Evolutionary conservation across 2,797 vertebrate genomes (phyloP).

Genomic region (Amniataba percoides): DNA sequence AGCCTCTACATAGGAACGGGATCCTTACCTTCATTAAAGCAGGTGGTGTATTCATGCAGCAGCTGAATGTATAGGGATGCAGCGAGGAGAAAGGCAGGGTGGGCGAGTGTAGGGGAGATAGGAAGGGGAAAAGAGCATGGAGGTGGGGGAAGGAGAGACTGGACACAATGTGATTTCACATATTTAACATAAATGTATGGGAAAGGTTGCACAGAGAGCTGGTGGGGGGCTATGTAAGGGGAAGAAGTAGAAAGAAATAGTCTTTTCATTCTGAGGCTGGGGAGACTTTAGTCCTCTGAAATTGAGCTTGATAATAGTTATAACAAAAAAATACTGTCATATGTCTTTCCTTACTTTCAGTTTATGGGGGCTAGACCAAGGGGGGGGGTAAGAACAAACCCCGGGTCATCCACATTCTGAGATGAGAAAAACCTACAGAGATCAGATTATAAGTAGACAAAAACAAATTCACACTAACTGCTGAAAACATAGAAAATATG

Average conservation of each 20-base stretch:
- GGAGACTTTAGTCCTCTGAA: conserved; percentile 56
- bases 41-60: conserved; percentile 86
- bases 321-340: conserved; percentile 86
- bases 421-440: conserved; percentile 59
- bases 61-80: conserved; percentile 77
- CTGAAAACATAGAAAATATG: not conserved
- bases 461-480: conserved; percentile 12
- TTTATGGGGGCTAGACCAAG: conserved; percentile 81
- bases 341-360: conserved; percentile 82
- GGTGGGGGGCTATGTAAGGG: conserved; percentile 18
- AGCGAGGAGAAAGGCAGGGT: conserved; percentile 66
- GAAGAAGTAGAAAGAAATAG: conserved; percentile 5
- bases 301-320: conserved; percentile 78
- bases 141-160: conserved; percentile 61
- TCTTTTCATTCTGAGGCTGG: conserved; percentile 24
- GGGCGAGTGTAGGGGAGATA: conserved; percentile 57
- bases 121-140: conserved; percentile 73
- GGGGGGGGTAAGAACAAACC: conserved; percentile 41
- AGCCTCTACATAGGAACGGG: conserved; percentile 75
- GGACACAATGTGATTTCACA: conserved; percentile 88
- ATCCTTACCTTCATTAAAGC: conserved; percentile 86
- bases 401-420: conserved; percentile 85
- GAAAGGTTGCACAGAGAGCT: conserved; percentile 46
- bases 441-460: conserved; percentile 11
- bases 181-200: conserved; percentile 91